phyloP scores from a whole-genome alignment of 2,888 invertebrate species.

The Ennomos erosarius region DNA sequence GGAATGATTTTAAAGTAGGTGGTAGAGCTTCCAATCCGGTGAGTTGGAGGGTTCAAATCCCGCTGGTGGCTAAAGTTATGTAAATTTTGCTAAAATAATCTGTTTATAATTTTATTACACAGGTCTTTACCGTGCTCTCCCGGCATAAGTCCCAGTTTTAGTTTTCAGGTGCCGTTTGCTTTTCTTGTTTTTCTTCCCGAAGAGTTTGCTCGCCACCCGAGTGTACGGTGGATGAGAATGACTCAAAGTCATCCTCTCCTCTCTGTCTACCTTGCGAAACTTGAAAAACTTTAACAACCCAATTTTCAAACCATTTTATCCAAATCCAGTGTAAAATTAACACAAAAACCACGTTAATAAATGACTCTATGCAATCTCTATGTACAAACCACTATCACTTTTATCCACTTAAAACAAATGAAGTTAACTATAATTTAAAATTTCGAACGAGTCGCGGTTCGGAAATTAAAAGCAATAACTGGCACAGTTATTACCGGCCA shows the following conservation, averaged over 20 bases:
- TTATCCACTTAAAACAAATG: slow-evolving; percentile 23
- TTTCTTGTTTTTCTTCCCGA: slow-evolving; percentile 77
- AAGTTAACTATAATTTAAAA: slow-evolving; percentile 15
- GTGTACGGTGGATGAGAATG: slow-evolving; percentile 65
- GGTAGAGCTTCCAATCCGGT: no score
- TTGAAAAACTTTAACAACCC: slow-evolving; percentile 23
- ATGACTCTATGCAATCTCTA: no score
- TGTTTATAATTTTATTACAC: no score
- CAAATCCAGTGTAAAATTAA: slow-evolving; percentile 1
- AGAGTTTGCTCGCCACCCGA: slow-evolving; percentile 70
- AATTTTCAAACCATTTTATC: slow-evolving; percentile 22
- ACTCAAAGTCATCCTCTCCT: slow-evolving; percentile 67
- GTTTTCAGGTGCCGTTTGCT: slow-evolving; percentile 64
- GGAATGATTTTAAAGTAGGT: no score
- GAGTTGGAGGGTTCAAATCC: no score
- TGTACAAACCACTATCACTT: slow-evolving; percentile 9
- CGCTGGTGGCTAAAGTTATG: no score
- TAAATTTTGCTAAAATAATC: no score
- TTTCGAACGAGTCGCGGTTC: slow-evolving; percentile 11
- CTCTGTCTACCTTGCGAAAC: slow-evolving; percentile 10
- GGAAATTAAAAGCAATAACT: slow-evolving; percentile 24
- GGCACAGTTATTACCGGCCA: slow-evolving; percentile 27
- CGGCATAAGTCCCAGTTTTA: slow-evolving; percentile 71
- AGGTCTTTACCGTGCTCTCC: slow-evolving; percentile 68
- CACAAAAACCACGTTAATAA: neutral